Conservation (phyloP, 2,888 invertebrate genomes). For the Rotaria sp. region DNA sequence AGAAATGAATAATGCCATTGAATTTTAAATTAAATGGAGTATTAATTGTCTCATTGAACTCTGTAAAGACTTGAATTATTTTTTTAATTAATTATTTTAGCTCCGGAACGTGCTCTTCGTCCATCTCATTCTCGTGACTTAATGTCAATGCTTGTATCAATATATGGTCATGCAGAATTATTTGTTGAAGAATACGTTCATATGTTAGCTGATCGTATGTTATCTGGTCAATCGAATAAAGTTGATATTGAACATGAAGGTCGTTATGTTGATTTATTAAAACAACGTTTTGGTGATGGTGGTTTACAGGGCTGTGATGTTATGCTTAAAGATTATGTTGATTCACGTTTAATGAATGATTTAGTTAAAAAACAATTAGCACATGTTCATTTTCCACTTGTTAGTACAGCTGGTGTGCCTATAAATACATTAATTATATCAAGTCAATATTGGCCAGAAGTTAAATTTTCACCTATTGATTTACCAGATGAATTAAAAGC, state of each 20-base stretch:
- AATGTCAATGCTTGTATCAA: conserved; percentile 93
- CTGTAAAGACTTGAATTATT: neutral
- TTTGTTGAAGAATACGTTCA: conserved; percentile 96
- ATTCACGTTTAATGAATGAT: conserved; percentile 84
- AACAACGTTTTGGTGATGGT: conserved; percentile 60
- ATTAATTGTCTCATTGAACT: too few species aligned
- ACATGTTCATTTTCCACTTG: neutral
- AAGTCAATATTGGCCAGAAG: conserved; percentile 94
- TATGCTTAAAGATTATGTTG: conserved; percentile 92
- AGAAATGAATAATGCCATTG: too few species aligned
- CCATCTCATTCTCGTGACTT: conserved; percentile 67
- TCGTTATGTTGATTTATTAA: conserved; percentile 81
- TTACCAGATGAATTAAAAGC: conserved; percentile 72
- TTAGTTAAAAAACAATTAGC: conserved; percentile 48
- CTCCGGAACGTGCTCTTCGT: neutral
- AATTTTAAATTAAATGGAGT: too few species aligned
- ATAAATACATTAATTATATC: conserved; percentile 83
- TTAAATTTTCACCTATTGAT: conserved; percentile 83
- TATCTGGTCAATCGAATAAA: conserved; percentile 44
- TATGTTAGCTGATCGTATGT: conserved; percentile 71
- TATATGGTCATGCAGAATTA: conserved; percentile 92
- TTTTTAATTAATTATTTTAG: conserved; percentile 62
- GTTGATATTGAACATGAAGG: conserved; percentile 65
- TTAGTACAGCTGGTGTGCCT: conserved; percentile 55
- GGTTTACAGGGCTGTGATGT: conserved; percentile 85